These are phyloP conservation scores for Crocuta crocuta DNA, from an alignment of 2,113 vertebrate genomes.

Conservation along the genomic window DNA sequence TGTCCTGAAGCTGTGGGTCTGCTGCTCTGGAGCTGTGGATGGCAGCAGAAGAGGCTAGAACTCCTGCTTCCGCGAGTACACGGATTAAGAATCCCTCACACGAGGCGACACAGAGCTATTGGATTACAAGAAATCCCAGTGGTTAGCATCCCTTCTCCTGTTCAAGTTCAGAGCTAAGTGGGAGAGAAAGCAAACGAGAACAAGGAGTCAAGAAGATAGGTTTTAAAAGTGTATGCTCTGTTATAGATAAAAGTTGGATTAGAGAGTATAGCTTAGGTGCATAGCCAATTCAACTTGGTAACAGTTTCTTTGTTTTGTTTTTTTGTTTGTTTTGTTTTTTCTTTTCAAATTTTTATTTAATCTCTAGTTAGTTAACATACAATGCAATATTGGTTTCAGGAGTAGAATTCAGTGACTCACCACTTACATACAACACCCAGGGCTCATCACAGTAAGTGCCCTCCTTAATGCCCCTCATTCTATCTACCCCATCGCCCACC, in stretches of 20 bases:
- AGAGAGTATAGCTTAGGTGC: not conserved
- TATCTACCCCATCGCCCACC: no score
- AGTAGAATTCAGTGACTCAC: no score
- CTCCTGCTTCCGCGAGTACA: not conserved
- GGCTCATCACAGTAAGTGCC: no score
- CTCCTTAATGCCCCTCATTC: no score
- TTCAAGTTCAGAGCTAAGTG: not conserved
- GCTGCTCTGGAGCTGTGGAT: not conserved
- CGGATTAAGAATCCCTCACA: not conserved
- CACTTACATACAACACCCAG: no score
- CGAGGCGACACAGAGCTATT: not conserved
- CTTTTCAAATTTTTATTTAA: no score
- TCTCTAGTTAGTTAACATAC: no score
- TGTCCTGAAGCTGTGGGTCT: not conserved
- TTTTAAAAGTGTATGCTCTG: not conserved
- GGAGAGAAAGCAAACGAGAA: not conserved
- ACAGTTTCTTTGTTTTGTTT: not conserved
- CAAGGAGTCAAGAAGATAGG: not conserved
- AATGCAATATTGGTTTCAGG: no score
- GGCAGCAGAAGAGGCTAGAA: not conserved
- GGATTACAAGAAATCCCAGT: not conserved
- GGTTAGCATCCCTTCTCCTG: not conserved
- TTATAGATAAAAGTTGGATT: not conserved
- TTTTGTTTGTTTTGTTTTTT: no score
- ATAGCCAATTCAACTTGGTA: not conserved